Conservation (phyloP, 2,113 vertebrate species). For the Zeus faber region DNA sequence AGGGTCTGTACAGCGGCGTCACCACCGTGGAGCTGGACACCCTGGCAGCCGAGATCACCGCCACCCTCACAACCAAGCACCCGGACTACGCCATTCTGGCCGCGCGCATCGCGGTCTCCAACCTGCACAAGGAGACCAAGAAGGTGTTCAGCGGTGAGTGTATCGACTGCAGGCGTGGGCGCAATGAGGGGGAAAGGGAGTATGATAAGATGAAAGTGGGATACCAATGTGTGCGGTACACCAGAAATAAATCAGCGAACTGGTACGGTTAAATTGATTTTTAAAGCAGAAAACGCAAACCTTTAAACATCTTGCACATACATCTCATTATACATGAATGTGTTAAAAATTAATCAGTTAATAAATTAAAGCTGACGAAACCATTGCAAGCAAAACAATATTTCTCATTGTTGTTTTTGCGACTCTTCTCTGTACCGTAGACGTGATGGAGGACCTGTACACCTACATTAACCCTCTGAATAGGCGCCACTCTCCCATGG, state of each 20-base stretch:
- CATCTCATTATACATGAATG: no score
- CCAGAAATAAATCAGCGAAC: background rate
- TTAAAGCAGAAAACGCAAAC: background rate
- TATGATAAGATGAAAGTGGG: no score
- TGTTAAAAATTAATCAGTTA: no score
- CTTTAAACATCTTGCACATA: no score
- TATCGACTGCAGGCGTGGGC: background rate
- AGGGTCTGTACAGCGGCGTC: conserved; percentile 93
- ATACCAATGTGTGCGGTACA: no score
- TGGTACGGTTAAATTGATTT: background rate
- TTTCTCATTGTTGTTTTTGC: background rate
- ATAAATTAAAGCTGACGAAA: background rate
- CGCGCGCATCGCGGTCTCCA: conserved; percentile 93
- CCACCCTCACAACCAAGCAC: conserved; percentile 94
- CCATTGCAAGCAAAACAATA: background rate
- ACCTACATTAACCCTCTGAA: conserved; percentile 84
- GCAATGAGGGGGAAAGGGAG: no score
- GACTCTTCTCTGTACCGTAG: conserved; percentile 61
- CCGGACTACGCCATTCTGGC: conserved; percentile 95
- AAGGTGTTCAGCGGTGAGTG: conserved; percentile 93
- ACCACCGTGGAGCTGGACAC: conserved; percentile 94
- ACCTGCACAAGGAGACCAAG: conserved; percentile 96
- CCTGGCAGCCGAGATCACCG: conserved; percentile 89
- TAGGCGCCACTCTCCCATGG: conserved; percentile 83
- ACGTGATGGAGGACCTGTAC: conserved; percentile 89